Evolutionary conservation across 2,888 invertebrate species (phyloP), one percentile per base, ranked within the genome.

Genomic region (Oxycera nigricornis): DNA sequence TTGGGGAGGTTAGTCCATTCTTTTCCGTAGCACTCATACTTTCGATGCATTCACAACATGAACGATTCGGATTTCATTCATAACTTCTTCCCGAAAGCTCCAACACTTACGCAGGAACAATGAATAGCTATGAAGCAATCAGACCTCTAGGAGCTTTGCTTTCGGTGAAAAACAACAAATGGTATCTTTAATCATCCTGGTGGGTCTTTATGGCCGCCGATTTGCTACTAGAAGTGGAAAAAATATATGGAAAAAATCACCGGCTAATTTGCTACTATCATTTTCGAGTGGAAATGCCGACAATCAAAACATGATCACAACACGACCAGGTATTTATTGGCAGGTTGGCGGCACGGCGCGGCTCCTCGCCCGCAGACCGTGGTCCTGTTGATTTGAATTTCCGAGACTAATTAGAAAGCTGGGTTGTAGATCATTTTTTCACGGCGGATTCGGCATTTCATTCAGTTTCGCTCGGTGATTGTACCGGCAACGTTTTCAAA

Each of bases 261-360:
- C 31, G 35, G 3, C 70, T 70, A 70, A 70, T 31, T 70, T 31
- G 70, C 70, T 70, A 70, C 70, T 70, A 70, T 70, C 70, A 24
- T 70, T 70, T 70, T 55, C 31, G 22, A 28, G 52, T 35, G 31
- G 52, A 70, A 52, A 52, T 55, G 55, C 70, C 70, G 70, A 52
- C 70, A 52, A 55, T 52, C 30, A 52, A 46, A 52, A 70, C 70
- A 70, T 70, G 68, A 50, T 50, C 50, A 3, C 20, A n/a, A 50
- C 17, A 6, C 26, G 17, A 24, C 41, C n/a, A 46, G 14, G 7
- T 17, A n/a, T n/a, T n/a, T n/a, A n/a, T n/a, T n/a, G n/a, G 62
- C 35, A 62, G 26, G 30, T 31, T 35, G 20, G 9, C 17, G 24
- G 55, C 9, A 22, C 17, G 9, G 39, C 24, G 28, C 41, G 7